A percentile compares a stretch with the other conserved stretches of the same genome.
These are phyloP conservation scores for Drosophila flavopinicola DNA, from an alignment of 2,888 invertebrate species.

Conservation along the genomic window DNA sequence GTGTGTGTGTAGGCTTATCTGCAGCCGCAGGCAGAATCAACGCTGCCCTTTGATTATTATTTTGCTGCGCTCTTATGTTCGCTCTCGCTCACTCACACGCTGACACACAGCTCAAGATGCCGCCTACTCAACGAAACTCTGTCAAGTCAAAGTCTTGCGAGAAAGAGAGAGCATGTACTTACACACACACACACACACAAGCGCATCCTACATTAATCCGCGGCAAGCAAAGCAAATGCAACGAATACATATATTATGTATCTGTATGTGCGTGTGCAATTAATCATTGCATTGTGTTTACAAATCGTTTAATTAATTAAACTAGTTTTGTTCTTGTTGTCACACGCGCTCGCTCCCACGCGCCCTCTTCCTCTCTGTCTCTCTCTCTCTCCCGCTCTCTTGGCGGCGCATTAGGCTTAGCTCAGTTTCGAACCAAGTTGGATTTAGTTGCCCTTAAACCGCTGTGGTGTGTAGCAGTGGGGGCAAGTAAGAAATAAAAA, in stretches of 20 bases:
- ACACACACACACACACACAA: constrained; percentile 8
- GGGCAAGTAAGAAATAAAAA: constrained; percentile 7
- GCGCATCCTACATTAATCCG: constrained; percentile 32
- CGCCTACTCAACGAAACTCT: constrained; percentile 60
- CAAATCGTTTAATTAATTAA: constrained; percentile 71
- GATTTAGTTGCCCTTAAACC: constrained; percentile 16
- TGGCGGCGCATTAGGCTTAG: constrained; percentile 31
- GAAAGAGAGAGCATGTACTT: constrained; percentile 22
- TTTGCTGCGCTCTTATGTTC: constrained; percentile 31
- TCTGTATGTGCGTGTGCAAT: constrained; percentile 37
- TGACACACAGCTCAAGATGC: constrained; percentile 36
- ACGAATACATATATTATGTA: constrained; percentile 2
- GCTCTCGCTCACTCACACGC: constrained; percentile 15
- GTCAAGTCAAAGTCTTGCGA: constrained; percentile 43
- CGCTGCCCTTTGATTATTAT: constrained; percentile 58
- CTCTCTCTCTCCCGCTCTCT: background rate
- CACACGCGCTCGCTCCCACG: background rate
- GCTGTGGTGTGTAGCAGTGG: background rate
- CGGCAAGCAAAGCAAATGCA: constrained; percentile 28
- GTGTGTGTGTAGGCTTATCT: constrained; percentile 49
- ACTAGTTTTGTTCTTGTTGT: constrained; percentile 15
- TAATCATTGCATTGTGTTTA: constrained; percentile 67
- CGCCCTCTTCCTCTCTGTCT: background rate
- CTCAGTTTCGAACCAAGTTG: constrained; percentile 30
- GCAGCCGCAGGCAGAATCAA: constrained; percentile 33